Base-by-base conservation (phyloP, 2,113 vertebrate genomes). In the Nothocercus nigrocapillus region DNA sequence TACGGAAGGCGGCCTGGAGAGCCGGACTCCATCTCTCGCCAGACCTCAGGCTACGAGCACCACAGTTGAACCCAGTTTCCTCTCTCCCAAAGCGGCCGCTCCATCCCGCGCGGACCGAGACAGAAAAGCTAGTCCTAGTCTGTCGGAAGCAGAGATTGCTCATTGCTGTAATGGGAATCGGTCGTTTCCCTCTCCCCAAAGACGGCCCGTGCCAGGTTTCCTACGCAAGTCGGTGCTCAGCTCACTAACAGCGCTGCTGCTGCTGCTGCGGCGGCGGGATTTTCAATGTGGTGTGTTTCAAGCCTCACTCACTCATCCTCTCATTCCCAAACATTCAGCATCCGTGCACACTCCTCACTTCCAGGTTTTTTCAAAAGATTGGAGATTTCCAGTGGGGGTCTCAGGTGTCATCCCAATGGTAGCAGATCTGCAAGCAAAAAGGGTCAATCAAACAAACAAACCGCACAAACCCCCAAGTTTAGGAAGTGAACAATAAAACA, bases 341-440 rank as follows among this genome's bases (percentile, higher is more conserved):
- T 98, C 98, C 98, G 98, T 98, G 98, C 98, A 98, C 98, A 98
- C 98, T 98, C 98, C 98, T 98, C 98, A 97, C 98, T 98, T 98
- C 98, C 97, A 95, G 98, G 96, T 98, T 97, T 95, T 95, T 97
- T 98, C 97, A 98, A 98, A 98, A 99, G 98, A 98, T 98, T 99
- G 98, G 99, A 98, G 98, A 98, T 98, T 98, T 99, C 98, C 98
- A 99, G 98, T 98, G 98, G 98, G 98, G 98, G 98, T 98, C 98
- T 98, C 98, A 98, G 98, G 97, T 98, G 98, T 98, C 96, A 95
- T 98, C 95, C 98, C 94, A 97, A 95, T 93, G 93, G 97, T 97
- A 89, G 89, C 90, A 94, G 97, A 98, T 99, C 98, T 99, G 96
- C 70, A 98, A 98, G 85, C 38, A 88, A 44, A 96, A n/a, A 82